These are phyloP conservation scores for Orthosia gracilis DNA, from an alignment of 2,888 invertebrate species.

Conservation along the genomic window DNA sequence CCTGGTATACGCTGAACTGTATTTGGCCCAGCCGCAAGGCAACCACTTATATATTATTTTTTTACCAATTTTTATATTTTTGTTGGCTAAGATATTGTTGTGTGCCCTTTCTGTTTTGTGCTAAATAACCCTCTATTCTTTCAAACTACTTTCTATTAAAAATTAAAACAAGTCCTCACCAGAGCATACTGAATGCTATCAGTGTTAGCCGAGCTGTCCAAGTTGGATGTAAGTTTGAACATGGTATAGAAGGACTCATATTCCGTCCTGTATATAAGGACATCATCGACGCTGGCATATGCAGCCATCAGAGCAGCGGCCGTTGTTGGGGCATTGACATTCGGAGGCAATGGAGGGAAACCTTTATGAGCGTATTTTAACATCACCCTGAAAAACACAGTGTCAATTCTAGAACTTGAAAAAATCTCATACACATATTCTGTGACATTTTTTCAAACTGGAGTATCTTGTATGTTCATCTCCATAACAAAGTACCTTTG, in stretches of 20 bases:
- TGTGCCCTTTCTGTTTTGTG: no score
- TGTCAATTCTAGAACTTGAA: neutral
- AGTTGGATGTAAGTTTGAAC: conserved; percentile 94
- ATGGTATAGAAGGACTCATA: conserved; percentile 92
- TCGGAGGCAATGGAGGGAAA: conserved; percentile 69
- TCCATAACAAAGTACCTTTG: no score
- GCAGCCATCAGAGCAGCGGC: conserved; percentile 78
- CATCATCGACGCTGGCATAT: conserved; percentile 79
- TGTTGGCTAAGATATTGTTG: no score
- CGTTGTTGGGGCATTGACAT: conserved; percentile 61
- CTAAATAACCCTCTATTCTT: no score
- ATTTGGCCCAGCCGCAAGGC: no score
- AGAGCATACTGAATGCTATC: conserved; percentile 94
- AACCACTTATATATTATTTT: no score
- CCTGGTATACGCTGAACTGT: no score
- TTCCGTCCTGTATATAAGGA: conserved; percentile 83
- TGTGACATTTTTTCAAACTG: no score
- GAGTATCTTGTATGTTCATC: no score
- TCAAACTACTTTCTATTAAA: neutral
- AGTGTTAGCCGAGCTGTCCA: conserved; percentile 92
- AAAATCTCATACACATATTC: neutral
- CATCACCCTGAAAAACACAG: conserved; percentile 87
- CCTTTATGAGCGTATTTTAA: conserved; percentile 86
- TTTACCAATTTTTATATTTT: no score
- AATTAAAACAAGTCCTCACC: conserved; percentile 84